Evolutionary conservation across 2,888 invertebrate species (phyloP).

Genomic region (Chloroclysta siterata): DNA sequence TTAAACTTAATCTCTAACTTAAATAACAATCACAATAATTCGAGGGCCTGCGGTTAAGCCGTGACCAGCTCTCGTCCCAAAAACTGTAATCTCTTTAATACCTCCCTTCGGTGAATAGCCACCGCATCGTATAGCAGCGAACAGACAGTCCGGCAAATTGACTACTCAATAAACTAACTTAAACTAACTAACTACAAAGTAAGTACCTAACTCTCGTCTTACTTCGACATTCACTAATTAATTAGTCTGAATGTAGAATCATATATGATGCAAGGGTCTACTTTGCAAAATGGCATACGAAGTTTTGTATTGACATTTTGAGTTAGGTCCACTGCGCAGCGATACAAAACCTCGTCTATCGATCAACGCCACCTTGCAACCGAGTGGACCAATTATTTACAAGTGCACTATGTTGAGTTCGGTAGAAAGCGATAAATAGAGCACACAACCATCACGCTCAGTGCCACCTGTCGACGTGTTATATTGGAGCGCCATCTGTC

Average conservation of each 20-base stretch:
- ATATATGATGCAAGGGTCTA: neutral
- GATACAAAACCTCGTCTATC: no score
- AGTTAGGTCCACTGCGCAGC: no score
- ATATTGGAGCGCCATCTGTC: no score
- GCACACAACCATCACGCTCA: no score
- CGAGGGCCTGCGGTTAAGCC: neutral
- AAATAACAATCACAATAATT: constrained; percentile 22
- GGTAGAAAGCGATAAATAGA: no score
- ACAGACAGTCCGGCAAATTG: neutral
- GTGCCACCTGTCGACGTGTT: no score
- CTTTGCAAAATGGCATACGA: no score
- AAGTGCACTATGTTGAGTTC: no score
- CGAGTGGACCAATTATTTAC: no score
- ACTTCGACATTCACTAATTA: neutral
- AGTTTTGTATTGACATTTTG: no score
- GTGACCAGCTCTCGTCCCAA: constrained; percentile 9
- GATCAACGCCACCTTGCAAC: neutral
- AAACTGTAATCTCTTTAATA: constrained; percentile 4
- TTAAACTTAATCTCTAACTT: constrained; percentile 20
- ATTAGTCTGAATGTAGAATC: neutral
- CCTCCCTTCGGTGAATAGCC: neutral
- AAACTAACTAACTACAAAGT: no score
- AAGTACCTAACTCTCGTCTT: neutral
- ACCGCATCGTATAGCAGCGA: neutral
- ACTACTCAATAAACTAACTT: neutral